phyloP scores from a whole-genome alignment of 2,888 invertebrate genomes.

The Temnothorax rugatulus region DNA sequence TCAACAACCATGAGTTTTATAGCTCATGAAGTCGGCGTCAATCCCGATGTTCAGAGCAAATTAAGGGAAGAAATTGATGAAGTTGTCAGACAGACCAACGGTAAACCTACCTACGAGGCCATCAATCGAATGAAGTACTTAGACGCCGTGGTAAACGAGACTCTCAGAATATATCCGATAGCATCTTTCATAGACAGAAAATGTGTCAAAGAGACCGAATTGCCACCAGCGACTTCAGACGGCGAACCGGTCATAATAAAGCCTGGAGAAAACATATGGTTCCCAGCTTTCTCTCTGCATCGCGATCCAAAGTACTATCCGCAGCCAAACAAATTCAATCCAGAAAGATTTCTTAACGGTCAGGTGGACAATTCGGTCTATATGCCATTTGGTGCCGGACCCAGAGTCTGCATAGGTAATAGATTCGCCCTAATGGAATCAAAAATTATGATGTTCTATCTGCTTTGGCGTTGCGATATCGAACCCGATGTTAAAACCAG shows the following conservation, averaged over 20 bases:
- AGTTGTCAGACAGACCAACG: constrained; percentile 75
- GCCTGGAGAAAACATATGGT: constrained; percentile 78
- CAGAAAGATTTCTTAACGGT: constrained; percentile 83
- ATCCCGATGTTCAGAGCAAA: constrained; percentile 86
- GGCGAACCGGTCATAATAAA: constrained; percentile 77
- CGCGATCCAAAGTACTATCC: constrained; percentile 81
- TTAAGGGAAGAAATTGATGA: constrained; percentile 81
- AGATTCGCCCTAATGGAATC: constrained; percentile 85
- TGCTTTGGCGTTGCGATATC: constrained; percentile 73
- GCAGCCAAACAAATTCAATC: constrained; percentile 84
- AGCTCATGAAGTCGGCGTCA: constrained; percentile 78
- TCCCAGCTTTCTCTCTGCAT: constrained; percentile 81
- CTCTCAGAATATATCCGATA: constrained; percentile 77
- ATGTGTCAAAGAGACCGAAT: constrained; percentile 79
- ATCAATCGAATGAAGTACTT: constrained; percentile 87
- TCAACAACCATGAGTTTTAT: constrained; percentile 75
- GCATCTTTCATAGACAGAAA: constrained; percentile 77
- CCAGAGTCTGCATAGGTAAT: constrained; percentile 76
- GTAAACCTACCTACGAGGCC: constrained; percentile 84
- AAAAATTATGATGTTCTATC: constrained; percentile 74
- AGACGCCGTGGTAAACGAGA: constrained; percentile 87
- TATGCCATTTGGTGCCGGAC: constrained; percentile 79
- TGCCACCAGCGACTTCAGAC: constrained; percentile 78
- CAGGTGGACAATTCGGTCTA: constrained; percentile 55
- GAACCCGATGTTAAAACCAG: constrained; percentile 84